A percentile compares a stretch with the other conserved stretches of the same genome.
Conservation (phyloP, 2,797 vertebrate genomes). For the Crocidura indochinensis region DNA sequence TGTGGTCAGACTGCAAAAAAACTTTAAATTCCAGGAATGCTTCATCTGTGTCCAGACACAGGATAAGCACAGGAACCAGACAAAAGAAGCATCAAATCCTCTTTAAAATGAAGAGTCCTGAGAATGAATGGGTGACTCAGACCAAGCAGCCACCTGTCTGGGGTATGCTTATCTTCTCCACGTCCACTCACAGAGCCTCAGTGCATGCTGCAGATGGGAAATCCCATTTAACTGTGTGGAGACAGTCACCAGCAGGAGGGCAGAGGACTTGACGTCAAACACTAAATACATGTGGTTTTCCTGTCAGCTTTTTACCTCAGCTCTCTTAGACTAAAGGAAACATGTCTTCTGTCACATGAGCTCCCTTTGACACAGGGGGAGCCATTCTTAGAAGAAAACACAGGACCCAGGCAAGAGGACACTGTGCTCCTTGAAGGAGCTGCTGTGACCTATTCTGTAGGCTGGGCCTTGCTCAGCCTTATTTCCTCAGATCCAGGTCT, state of each 20-base stretch:
- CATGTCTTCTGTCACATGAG: no score
- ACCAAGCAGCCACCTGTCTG: background rate
- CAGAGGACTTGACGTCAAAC: no score
- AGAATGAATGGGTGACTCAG: background rate
- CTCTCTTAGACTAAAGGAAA: background rate
- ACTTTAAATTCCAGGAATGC: conserved; percentile 35
- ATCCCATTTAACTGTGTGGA: no score
- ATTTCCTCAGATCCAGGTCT: background rate
- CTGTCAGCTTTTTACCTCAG: background rate
- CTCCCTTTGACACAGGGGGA: no score
- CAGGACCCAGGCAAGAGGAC: no score
- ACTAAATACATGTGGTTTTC: no score
- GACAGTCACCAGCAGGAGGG: no score
- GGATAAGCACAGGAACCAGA: background rate
- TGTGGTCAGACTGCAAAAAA: conserved; percentile 49
- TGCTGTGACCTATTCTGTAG: no score
- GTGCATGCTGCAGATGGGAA: background rate
- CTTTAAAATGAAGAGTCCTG: background rate
- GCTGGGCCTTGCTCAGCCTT: no score
- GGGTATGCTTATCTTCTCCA: background rate
- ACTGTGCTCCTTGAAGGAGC: no score
- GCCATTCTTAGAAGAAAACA: no score
- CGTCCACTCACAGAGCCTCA: no score
- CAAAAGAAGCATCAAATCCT: background rate
- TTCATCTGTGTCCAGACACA: conserved; percentile 35